phyloP scores from a whole-genome alignment of 2,888 invertebrate species.

The Archips xylosteana region DNA sequence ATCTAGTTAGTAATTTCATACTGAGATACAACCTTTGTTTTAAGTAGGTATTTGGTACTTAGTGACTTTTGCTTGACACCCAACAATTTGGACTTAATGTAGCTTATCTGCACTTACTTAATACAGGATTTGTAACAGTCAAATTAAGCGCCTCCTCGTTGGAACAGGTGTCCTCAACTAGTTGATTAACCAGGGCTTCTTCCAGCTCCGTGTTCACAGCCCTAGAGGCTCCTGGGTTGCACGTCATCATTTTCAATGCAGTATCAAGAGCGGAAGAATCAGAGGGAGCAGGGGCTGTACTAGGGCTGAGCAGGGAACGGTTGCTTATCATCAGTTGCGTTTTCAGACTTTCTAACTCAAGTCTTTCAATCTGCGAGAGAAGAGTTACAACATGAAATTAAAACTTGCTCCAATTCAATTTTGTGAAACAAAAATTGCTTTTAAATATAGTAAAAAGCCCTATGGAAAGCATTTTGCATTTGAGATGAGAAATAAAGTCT shows the following conservation, averaged over 20 bases:
- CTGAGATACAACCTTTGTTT: too few species aligned
- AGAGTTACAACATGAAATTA: background rate
- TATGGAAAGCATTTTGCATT: too few species aligned
- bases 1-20: too few species aligned
- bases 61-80: too few species aligned
- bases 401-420: too few species aligned
- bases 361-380: conserved; percentile 67
- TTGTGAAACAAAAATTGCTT: too few species aligned
- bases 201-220: conserved; percentile 18
- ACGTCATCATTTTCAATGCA: conserved; percentile 51
- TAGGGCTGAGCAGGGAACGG: conserved; percentile 2
- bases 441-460: too few species aligned
- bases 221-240: conserved; percentile 4
- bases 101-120: conserved; percentile 53
- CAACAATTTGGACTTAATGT: too few species aligned
- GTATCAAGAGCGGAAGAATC: conserved; percentile 42
- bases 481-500: too few species aligned
- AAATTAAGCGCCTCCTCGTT: conserved; percentile 64
- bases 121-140: conserved; percentile 55
- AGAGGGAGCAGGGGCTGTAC: background rate
- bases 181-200: conserved; percentile 36
- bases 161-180: conserved; percentile 53
- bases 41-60: too few species aligned
- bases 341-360: conserved; percentile 69
- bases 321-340: conserved; percentile 39